Evolutionary conservation across 2,797 vertebrate genomes (phyloP), one percentile per base, ranked within the genome.

Genomic region (Enteromius thamalakanensis): DNA sequence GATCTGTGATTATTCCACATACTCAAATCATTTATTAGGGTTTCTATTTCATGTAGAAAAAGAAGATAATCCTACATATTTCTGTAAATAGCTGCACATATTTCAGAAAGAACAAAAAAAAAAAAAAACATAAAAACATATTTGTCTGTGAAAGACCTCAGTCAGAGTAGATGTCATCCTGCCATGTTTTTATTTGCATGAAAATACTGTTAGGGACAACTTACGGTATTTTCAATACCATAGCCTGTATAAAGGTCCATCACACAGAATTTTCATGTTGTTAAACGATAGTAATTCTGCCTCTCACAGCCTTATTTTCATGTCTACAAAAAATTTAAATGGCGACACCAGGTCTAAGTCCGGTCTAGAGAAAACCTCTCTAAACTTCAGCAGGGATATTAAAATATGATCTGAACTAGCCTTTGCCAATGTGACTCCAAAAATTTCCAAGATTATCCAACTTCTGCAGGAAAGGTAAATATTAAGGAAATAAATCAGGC

Each of bases 21-120:
- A 84, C 67, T 82, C 74, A 84, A 75, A 76, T 81, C 72, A 82
- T 86, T 86, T 42, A 83, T 83, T 65, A 77, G 15, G 74, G 71
- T 69, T 69, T 64, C 76, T 1, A 84, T 72, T 64, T 72, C 75
- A 81, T 68, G n/a, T 29, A 74, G 14, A 76, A 83, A 75, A 78
- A 45, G 17, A 55, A 26, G 23, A 55, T 68, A 72, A 79, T 76
- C 76, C 26, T 1, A 58, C 65, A 82, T 42, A 75, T 58, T 72
- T 15, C 34, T 51, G 21, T 40, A 45, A 72, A 71, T n/a, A 8
- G 42, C 53, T 37, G 10, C 60, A 51, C 40, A 47, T 42, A 81
- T 68, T 78, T 47, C 81, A 65, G 68, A 9, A 11, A 65, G 58
- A 47, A 21, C 23, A 47, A 51, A 68, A 53, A 51, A 74, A 53